Evolutionary conservation across 2,113 vertebrate species (phyloP).

Genomic region (Syngnathus typhle): DNA sequence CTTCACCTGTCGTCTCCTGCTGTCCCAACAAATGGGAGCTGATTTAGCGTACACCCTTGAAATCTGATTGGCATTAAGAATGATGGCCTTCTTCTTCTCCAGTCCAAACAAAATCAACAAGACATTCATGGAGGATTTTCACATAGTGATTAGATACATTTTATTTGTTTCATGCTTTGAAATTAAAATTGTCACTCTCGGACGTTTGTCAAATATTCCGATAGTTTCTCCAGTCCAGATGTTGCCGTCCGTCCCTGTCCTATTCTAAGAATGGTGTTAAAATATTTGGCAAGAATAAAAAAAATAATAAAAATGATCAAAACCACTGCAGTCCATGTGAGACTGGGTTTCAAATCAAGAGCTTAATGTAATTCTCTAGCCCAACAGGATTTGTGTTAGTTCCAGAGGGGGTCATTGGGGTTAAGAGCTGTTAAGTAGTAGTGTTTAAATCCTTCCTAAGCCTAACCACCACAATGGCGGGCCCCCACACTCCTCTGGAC

Average conservation of each 20-base stretch:
- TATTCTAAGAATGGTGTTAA: background rate
- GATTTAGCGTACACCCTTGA: background rate
- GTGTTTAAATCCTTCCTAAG: constrained; percentile 66
- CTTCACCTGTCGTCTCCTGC: background rate
- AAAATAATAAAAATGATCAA: constrained; percentile 20
- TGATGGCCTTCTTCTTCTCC: background rate
- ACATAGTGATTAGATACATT: background rate
- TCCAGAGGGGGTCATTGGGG: constrained; percentile 57
- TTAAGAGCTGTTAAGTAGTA: constrained; percentile 68
- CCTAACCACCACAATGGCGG: constrained; percentile 39
- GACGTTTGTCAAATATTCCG: background rate
- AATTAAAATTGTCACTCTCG: background rate
- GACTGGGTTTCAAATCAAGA: constrained; percentile 51
- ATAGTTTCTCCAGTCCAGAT: background rate
- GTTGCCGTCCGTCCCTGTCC: background rate
- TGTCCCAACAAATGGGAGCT: background rate
- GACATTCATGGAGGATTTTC: background rate
- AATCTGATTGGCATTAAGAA: background rate
- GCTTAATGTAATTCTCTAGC: constrained; percentile 66
- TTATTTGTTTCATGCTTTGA: background rate
- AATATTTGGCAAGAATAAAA: background rate
- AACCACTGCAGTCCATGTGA: constrained; percentile 53
- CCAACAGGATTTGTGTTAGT: constrained; percentile 70
- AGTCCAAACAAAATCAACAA: background rate
- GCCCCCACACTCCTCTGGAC: constrained; percentile 39